phyloP scores from a whole-genome alignment of 2,888 invertebrate genomes.

The Hemicrepidius hirtus region DNA sequence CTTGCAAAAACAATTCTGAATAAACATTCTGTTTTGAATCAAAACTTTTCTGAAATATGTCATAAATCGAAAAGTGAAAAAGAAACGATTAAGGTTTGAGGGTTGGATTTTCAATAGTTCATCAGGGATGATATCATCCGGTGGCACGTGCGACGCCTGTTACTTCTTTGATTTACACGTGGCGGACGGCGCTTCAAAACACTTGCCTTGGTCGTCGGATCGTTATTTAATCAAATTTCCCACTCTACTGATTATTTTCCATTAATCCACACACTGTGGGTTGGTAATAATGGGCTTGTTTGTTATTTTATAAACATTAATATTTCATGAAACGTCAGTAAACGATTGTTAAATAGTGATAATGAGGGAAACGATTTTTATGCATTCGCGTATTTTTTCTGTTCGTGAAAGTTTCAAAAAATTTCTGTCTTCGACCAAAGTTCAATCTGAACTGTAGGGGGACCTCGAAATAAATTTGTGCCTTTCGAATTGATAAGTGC shows the following conservation, averaged over 20 bases:
- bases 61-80: not conserved
- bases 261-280: constrained; percentile 36
- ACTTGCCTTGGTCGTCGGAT: constrained; percentile 46
- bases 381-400: too few relatives aligned
- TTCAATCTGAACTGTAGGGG: too few relatives aligned
- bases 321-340: not conserved
- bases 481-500: too few relatives aligned
- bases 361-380: too few relatives aligned
- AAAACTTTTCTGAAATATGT: too few relatives aligned
- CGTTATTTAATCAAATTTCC: constrained; percentile 50
- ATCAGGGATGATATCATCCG: constrained; percentile 56
- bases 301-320: constrained; percentile 31
- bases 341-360: too few relatives aligned
- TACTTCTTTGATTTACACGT: constrained; percentile 51
- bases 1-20: not conserved
- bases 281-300: constrained; percentile 41
- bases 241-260: constrained; percentile 43
- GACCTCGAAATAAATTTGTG: too few relatives aligned
- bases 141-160: constrained; percentile 40
- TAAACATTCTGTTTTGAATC: not conserved
- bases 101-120: constrained; percentile 52
- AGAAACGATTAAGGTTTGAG: not conserved
- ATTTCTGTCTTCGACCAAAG: too few relatives aligned
- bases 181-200: constrained; percentile 42
- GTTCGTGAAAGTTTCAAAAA: too few relatives aligned